Conservation (phyloP, 2,888 invertebrate genomes). For the Allophyes oxyacanthae region DNA sequence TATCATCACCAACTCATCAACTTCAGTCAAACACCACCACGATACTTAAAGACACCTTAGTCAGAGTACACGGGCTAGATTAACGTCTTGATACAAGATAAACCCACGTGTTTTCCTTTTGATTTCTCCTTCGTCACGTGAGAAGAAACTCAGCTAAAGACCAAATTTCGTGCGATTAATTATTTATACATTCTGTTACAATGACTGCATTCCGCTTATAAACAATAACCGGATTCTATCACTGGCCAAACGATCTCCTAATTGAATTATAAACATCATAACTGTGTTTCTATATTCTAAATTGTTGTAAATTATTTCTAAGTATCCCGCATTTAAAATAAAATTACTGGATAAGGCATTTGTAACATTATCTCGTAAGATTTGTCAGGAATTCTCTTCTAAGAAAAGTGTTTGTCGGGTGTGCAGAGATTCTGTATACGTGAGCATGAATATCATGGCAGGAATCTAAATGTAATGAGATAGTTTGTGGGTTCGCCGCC, state of each 20-base stretch:
- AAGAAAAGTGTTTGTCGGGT: constrained; percentile 36
- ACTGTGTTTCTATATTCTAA: constrained; percentile 32
- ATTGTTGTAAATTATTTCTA: constrained; percentile 23
- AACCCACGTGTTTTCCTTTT: constrained; percentile 23
- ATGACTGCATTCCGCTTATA: constrained; percentile 12
- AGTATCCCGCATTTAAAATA: constrained; percentile 44
- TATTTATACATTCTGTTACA: constrained; percentile 15
- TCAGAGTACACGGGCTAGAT: constrained; percentile 8
- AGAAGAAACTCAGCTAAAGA: constrained; percentile 26
- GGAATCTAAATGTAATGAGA: constrained; percentile 46
- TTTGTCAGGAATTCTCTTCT: constrained; percentile 36
- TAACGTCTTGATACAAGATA: constrained; percentile 10
- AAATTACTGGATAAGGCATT: constrained; percentile 43
- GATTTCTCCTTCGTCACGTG: constrained; percentile 35
- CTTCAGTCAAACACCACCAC: too few relatives aligned
- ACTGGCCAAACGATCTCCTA: constrained; percentile 34
- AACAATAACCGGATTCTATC: constrained; percentile 32
- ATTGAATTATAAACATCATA: constrained; percentile 55
- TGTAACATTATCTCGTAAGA: constrained; percentile 36
- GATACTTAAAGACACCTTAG: too few relatives aligned
- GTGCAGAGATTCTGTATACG: constrained; percentile 21
- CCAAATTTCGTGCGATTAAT: constrained; percentile 27
- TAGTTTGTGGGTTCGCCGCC: constrained; percentile 40
- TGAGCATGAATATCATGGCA: constrained; percentile 39
- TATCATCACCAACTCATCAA: too few relatives aligned